Conservation (phyloP, 2,888 invertebrate species). For the Eupithecia tripunctaria region DNA sequence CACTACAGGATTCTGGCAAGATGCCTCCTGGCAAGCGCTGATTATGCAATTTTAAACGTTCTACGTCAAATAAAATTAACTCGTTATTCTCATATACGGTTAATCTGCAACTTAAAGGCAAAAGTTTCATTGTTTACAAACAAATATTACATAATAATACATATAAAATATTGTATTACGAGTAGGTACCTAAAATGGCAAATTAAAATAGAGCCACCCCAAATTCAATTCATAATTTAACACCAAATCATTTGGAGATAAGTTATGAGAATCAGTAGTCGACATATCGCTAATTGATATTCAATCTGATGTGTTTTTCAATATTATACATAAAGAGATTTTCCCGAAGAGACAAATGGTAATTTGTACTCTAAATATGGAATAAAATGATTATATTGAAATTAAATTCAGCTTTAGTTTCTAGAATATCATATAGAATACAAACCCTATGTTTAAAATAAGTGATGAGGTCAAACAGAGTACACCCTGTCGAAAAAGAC, state of each 20-base stretch:
- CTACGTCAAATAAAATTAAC: conserved; percentile 59
- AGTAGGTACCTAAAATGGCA: not conserved
- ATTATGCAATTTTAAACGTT: conserved; percentile 73
- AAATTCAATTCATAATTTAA: not conserved
- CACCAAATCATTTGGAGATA: no score
- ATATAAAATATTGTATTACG: not conserved
- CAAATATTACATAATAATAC: not conserved
- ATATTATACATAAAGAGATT: no score
- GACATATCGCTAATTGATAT: no score
- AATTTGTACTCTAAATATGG: no score
- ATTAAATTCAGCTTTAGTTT: no score
- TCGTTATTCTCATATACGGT: conserved; percentile 43
- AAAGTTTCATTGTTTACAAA: not conserved
- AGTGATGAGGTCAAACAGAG: not conserved
- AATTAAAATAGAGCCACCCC: not conserved
- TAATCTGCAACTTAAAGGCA: conserved; percentile 23
- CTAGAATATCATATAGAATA: no score
- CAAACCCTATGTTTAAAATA: not conserved
- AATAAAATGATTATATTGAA: no score
- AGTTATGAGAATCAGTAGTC: no score
- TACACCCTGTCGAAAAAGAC: conserved; percentile 5
- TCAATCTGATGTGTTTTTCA: no score
- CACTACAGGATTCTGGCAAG: conserved; percentile 80
- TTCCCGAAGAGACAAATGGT: no score
- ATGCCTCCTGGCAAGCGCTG: conserved; percentile 78